Percentiles rank a stretch among this genome's conserved stretches.
These are phyloP conservation scores for Xiphophorus couchianus DNA, from an alignment of 2,113 vertebrate species.

Conservation along the genomic window DNA sequence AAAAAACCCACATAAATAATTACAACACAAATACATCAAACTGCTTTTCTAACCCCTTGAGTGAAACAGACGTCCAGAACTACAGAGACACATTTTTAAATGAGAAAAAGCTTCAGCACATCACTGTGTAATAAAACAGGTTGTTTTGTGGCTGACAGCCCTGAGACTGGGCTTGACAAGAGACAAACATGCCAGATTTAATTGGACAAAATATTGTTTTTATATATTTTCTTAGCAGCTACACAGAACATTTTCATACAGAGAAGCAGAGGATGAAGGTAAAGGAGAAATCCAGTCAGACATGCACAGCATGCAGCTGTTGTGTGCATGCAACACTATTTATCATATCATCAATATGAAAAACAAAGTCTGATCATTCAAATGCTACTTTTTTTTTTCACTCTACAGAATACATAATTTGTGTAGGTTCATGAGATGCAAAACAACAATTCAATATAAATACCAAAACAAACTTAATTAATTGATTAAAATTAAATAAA, in stretches of 20 bases:
- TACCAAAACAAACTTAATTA: slow-evolving; percentile 18
- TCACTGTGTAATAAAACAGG: slow-evolving; percentile 36
- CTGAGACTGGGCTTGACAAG: slow-evolving; percentile 26
- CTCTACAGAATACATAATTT: slow-evolving; percentile 58
- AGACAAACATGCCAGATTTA: slow-evolving; percentile 39
- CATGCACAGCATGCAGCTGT: slow-evolving; percentile 80
- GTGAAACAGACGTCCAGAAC: slow-evolving; percentile 38
- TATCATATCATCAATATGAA: slow-evolving; percentile 60
- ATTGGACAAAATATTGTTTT: slow-evolving; percentile 45
- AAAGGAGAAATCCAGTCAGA: slow-evolving; percentile 61
- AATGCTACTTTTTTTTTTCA: slow-evolving; percentile 79
- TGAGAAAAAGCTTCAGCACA: slow-evolving; percentile 26
- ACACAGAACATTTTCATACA: slow-evolving; percentile 63
- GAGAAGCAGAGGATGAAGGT: slow-evolving; percentile 56
- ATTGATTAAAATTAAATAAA: slow-evolving; percentile 7
- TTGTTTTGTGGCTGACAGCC: slow-evolving; percentile 31
- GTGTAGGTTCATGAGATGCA: slow-evolving; percentile 62
- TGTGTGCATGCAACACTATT: slow-evolving; percentile 74
- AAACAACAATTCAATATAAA: slow-evolving; percentile 63
- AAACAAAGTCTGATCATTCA: slow-evolving; percentile 59
- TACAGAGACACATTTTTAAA: slow-evolving; percentile 30
- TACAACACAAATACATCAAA: slow-evolving; percentile 61
- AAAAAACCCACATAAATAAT: slow-evolving; percentile 45
- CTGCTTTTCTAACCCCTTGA: slow-evolving; percentile 27
- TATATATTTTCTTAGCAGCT: slow-evolving; percentile 39